Evolutionary conservation across 2,113 vertebrate species (phyloP), one percentile per base, ranked within the genome.

Genomic region (Cyprichromis sp.): DNA sequence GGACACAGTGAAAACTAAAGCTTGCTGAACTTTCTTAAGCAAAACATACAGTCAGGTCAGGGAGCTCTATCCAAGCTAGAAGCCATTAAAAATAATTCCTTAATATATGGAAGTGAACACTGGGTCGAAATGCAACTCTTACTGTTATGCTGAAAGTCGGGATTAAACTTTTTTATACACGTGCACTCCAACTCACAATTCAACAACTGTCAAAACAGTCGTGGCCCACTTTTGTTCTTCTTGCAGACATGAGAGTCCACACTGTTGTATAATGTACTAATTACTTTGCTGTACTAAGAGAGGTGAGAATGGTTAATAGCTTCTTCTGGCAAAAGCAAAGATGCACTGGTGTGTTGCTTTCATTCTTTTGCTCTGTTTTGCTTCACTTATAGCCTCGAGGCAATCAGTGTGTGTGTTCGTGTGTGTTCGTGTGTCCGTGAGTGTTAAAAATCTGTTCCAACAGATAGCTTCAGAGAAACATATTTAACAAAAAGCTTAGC

Each of bases 271-370:
- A 87, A 81, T 87, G 82, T 16, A 14, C 24, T 83, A 63, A 85
- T 86, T 87, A 63, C 86, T 83, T 81, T 84, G 81, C 84, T 90
- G 90, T 87, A 89, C 89, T 91, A 82, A 87, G 31, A 76, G 85
- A 91, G 91, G 94, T 94, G 91, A 91, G 80, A 93, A 87, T 94
- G 88, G 86, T 93, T 93, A 87, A 91, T 61, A 90, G 88, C 87
- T 71, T 94, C 86, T 59, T 83, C 53, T 88, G 57, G 63, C 86
- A 47, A 91, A 90, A 68, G 78, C 61, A 86, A 24, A 81, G 88
- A 87, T 68, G 80, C 57, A 40, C 73, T 84, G 50, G 29, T 83
- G 71, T 84, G 47, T 88, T 80, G 84, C 24, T 34, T 89, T 83
- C 76, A 87, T 86, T 91, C 83, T 91, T 76, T 88, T 29, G 54